Evolutionary conservation across 1,140 invertebrate species (phyloP).

Genomic region (Telenomus remus): DNA sequence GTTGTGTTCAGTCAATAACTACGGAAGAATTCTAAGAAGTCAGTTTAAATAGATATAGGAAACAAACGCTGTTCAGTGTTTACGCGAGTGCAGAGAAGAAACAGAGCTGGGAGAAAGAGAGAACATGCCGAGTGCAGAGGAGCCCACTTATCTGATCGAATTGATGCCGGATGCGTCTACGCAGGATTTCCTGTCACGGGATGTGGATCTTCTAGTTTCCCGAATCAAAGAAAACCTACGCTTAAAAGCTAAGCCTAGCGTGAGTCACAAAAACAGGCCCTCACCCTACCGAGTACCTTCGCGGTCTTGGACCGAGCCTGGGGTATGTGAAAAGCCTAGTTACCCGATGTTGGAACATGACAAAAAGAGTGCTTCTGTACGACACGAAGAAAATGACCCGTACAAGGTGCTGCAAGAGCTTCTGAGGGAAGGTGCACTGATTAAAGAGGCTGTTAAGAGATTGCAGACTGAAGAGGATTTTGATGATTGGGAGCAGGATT

Average conservation of each 20-base stretch:
- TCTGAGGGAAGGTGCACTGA: slow-evolving; percentile 80
- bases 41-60: slow-evolving; percentile 1
- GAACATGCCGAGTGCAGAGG: slow-evolving; percentile 72
- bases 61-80: slow-evolving; percentile 30
- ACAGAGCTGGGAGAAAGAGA: slow-evolving; percentile 12
- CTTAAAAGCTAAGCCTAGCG: slow-evolving; percentile 71
- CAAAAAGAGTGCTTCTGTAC: slow-evolving; percentile 58
- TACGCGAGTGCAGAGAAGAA: slow-evolving; percentile 6
- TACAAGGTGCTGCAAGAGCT: slow-evolving; percentile 81
- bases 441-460: slow-evolving; percentile 83
- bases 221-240: slow-evolving; percentile 83
- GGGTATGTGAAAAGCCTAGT: slow-evolving; percentile 68
- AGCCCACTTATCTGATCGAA: slow-evolving; percentile 71
- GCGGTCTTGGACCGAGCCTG: slow-evolving; percentile 71
- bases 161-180: slow-evolving; percentile 68
- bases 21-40: not conserved
- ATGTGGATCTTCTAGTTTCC: slow-evolving; percentile 81
- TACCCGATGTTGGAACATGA: slow-evolving; percentile 52
- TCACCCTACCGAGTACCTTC: slow-evolving; percentile 79
- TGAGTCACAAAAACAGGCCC: slow-evolving; percentile 73
- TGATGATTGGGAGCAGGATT: slow-evolving; percentile 60
- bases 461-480: slow-evolving; percentile 76
- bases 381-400: slow-evolving; percentile 76
- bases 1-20: not conserved
- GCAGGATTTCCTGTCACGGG: slow-evolving; percentile 75